These are phyloP conservation scores for Ellobium chinense DNA, from an alignment of 2,888 invertebrate genomes.

Conservation along the genomic window DNA sequence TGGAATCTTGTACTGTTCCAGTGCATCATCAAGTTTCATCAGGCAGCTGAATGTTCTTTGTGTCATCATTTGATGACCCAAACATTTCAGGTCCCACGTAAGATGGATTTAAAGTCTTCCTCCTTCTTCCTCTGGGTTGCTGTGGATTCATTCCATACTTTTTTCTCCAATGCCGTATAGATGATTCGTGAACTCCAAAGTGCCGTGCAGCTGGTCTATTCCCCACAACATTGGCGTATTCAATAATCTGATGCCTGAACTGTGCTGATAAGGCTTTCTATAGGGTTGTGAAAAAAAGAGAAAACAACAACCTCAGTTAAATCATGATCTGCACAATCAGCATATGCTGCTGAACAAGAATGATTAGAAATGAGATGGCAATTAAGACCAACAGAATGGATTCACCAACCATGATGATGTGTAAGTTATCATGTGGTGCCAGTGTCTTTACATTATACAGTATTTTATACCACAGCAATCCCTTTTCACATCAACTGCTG, in stretches of 20 bases:
- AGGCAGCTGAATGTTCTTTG: no score
- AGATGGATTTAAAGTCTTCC: no score
- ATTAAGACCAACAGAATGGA: not conserved
- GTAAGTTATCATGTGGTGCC: no score
- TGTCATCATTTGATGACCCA: no score
- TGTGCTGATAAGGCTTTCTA: constrained; percentile 9
- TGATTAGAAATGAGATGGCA: not conserved
- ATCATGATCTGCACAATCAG: no score
- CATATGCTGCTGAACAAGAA: not conserved
- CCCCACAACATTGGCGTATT: constrained; percentile 18
- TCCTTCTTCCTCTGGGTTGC: not conserved
- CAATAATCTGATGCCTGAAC: constrained; percentile 15
- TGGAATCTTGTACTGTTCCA: no score
- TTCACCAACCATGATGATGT: not conserved
- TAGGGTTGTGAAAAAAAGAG: not conserved
- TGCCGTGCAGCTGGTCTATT: constrained; percentile 26
- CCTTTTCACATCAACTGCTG: no score
- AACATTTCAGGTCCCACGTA: no score
- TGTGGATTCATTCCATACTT: not conserved
- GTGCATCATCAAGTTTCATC: no score
- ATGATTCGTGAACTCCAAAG: constrained; percentile 29
- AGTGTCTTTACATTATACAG: no score
- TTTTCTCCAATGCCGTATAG: constrained; percentile 33
- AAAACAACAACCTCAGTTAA: not conserved
- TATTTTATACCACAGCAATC: no score